Conservation (phyloP, 2,888 invertebrate species). For the Isoperla grammatica region DNA sequence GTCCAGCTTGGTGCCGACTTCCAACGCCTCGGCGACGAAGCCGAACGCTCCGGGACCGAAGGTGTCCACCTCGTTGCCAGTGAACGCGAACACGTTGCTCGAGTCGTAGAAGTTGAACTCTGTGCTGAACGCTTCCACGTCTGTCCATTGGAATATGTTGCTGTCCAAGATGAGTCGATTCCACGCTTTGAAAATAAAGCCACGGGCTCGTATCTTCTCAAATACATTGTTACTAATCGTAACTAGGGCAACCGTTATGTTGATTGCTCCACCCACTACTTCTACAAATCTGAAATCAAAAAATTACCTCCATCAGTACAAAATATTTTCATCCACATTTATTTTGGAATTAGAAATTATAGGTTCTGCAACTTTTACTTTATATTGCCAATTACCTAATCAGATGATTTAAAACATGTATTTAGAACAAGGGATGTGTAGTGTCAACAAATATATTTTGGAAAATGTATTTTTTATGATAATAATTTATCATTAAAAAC, state of each 20-base stretch:
- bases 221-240: slow-evolving; percentile 58
- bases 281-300: slow-evolving; percentile 54
- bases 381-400: no score
- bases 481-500: no score
- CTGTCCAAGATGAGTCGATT: slow-evolving; percentile 56
- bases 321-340: no score
- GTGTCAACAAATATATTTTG: no score
- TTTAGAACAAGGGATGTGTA: no score
- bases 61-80: slow-evolving; percentile 54
- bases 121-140: slow-evolving; percentile 48
- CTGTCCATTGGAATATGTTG: slow-evolving; percentile 58
- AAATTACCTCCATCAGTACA: no score
- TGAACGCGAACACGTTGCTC: slow-evolving; percentile 48
- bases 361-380: no score
- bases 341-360: no score
- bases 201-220: slow-evolving; percentile 50
- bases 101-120: slow-evolving; percentile 41
- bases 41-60: slow-evolving; percentile 34
- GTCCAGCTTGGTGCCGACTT: slow-evolving; percentile 36
- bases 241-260: slow-evolving; percentile 56
- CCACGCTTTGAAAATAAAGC: slow-evolving; percentile 62
- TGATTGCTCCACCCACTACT: slow-evolving; percentile 57
- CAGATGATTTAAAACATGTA: no score
- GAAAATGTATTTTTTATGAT: no score
- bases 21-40: slow-evolving; percentile 24